Evolutionary conservation across 2,797 vertebrate genomes (phyloP).

Genomic region (Urocyon cinereoargenteus): DNA sequence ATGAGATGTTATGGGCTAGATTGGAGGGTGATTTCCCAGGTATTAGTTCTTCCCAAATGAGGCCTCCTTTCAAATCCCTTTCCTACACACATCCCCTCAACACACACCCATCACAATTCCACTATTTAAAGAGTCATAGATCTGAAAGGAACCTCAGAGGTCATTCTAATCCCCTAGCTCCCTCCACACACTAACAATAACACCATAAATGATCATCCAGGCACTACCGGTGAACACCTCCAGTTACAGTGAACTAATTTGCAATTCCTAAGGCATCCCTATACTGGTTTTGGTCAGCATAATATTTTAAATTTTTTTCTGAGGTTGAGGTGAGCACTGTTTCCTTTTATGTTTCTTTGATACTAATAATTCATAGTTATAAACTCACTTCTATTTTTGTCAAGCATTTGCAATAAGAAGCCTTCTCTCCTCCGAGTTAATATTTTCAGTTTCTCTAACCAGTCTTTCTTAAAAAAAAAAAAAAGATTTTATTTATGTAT

Average conservation of each 20-base stretch:
- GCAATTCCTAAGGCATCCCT: not conserved
- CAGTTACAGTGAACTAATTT: not conserved
- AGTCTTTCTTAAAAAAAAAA: not conserved
- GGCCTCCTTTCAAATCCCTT: not conserved
- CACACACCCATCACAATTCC: not conserved
- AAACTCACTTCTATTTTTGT: conserved; percentile 5
- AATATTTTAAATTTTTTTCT: not conserved
- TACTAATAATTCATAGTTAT: not conserved
- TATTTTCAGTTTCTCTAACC: not conserved
- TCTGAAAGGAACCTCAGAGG: not conserved
- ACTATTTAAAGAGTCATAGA: not conserved
- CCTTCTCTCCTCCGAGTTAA: not conserved
- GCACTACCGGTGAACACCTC: not conserved
- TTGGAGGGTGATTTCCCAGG: not conserved
- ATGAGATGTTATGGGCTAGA: not conserved
- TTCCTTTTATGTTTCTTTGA: not conserved
- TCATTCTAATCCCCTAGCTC: not conserved
- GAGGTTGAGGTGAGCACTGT: not conserved
- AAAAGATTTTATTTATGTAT: no score
- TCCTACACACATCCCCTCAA: not conserved
- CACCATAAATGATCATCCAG: not conserved
- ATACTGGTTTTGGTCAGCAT: not conserved
- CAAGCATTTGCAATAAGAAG: not conserved
- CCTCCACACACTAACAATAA: not conserved
- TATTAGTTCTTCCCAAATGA: conserved; percentile 25